phyloP scores from a whole-genome alignment of 2,113 vertebrate genomes.

The Blennius ocellaris region DNA sequence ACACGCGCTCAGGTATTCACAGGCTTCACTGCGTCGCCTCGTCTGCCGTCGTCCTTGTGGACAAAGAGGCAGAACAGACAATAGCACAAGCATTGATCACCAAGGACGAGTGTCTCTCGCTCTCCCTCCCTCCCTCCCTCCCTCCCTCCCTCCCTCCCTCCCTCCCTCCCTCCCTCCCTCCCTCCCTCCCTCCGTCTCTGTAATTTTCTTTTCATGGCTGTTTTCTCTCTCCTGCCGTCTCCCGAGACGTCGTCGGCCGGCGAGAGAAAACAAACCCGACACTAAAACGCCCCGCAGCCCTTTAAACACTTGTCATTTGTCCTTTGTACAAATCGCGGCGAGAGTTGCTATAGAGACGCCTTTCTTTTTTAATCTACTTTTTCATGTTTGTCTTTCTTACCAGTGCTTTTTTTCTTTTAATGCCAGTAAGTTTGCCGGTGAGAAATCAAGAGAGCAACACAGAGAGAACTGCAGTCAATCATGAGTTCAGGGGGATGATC shows the following conservation, averaged over 20 bases:
- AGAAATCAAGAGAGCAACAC: conserved; percentile 36
- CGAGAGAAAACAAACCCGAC: conserved; percentile 68
- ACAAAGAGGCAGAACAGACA: conserved; percentile 72
- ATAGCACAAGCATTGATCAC: conserved; percentile 73
- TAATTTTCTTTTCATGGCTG: conserved; percentile 71
- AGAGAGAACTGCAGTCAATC: conserved; percentile 57
- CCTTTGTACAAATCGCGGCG: conserved; percentile 72
- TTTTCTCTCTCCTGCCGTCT: conserved; percentile 73
- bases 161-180: conserved; percentile 52
- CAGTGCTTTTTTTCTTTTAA: conserved; percentile 57
- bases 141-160: conserved; percentile 52
- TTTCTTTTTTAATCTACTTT: conserved; percentile 2
- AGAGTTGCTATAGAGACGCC: conserved; percentile 76
- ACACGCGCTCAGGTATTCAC: not conserved
- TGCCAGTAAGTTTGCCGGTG: conserved; percentile 65
- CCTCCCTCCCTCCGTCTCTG: conserved; percentile 56
- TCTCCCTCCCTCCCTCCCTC: conserved; percentile 51
- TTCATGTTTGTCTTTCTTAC: not conserved
- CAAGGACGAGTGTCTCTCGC: conserved; percentile 72
- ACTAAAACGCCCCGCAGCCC: conserved; percentile 72
- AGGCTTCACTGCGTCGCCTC: conserved; percentile 46
- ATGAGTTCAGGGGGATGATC: conserved; percentile 54
- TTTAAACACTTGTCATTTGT: conserved; percentile 81
- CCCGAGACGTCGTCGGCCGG: conserved; percentile 64
- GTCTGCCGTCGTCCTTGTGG: conserved; percentile 71